Percentiles rank a stretch among this genome's conserved stretches.
Conservation (phyloP, 1,140 invertebrate genomes). For the Hyphantria cunea region DNA sequence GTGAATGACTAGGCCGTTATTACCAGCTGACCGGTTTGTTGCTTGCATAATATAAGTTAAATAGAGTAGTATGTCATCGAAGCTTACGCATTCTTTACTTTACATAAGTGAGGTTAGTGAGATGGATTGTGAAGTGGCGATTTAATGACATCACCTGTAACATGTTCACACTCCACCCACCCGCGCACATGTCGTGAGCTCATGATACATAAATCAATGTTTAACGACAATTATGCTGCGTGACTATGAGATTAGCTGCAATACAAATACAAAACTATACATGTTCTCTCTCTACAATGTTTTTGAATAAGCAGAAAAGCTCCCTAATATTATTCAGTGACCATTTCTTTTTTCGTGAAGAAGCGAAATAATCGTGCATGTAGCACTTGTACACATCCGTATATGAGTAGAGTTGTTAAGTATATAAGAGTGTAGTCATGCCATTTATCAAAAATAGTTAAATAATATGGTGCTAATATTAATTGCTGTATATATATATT, state of each 20-base stretch:
- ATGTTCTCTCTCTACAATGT: no score
- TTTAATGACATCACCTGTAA: slow-evolving; percentile 69
- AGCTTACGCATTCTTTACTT: slow-evolving; percentile 37
- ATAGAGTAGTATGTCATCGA: slow-evolving; percentile 58
- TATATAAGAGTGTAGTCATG: no score
- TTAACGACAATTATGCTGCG: slow-evolving; percentile 14
- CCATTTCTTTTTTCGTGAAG: no score
- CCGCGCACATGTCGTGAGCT: neutral
- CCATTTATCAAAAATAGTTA: no score
- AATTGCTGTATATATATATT: no score
- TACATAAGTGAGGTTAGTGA: slow-evolving; percentile 52
- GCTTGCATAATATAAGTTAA: slow-evolving; percentile 55
- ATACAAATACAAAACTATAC: no score
- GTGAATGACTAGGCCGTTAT: slow-evolving; percentile 52
- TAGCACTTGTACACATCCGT: no score
- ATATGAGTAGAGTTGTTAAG: no score
- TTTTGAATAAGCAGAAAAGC: no score
- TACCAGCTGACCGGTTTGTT: slow-evolving; percentile 35
- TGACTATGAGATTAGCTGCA: neutral
- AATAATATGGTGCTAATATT: no score
- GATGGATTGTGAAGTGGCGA: slow-evolving; percentile 56
- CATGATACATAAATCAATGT: slow-evolving; percentile 3
- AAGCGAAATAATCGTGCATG: no score
- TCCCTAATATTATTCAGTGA: no score
- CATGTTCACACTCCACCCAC: slow-evolving; percentile 3